Percentiles rank a stretch among this genome's conserved stretches.
phyloP scores from a whole-genome alignment of 2,888 invertebrate genomes.

The Mythimna albipuncta region DNA sequence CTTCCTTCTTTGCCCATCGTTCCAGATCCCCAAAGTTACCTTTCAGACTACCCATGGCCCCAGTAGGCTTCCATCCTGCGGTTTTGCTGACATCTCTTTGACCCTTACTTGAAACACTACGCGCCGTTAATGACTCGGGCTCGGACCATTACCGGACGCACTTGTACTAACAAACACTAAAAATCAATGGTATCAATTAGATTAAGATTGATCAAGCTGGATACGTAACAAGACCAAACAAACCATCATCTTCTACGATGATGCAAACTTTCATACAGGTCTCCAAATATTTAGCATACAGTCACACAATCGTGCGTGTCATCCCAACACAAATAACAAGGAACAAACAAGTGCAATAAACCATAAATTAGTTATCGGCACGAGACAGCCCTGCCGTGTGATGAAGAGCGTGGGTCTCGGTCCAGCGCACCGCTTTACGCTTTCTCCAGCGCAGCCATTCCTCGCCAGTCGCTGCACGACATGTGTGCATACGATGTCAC shows the following conservation, averaged over 20 bases:
- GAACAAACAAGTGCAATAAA: slow-evolving; percentile 22
- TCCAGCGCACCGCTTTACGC: slow-evolving; percentile 80
- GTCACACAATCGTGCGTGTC: slow-evolving; percentile 34
- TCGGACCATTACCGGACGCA: too few relatives aligned
- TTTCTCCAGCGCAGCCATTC: slow-evolving; percentile 80
- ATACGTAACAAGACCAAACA: background rate
- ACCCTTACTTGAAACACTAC: too few relatives aligned
- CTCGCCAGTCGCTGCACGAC: slow-evolving; percentile 67
- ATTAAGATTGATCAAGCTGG: background rate
- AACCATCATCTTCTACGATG: background rate
- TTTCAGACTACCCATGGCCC: too few relatives aligned
- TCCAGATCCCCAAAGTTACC: too few relatives aligned
- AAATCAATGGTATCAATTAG: too few relatives aligned
- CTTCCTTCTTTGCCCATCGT: too few relatives aligned
- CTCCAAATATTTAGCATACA: slow-evolving; percentile 24
- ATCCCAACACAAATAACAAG: slow-evolving; percentile 25
- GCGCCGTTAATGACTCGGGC: too few relatives aligned
- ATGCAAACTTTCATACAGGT: too few relatives aligned
- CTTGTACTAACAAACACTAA: too few relatives aligned
- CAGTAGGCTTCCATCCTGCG: too few relatives aligned
- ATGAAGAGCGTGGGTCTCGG: slow-evolving; percentile 74
- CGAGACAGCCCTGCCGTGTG: slow-evolving; percentile 67
- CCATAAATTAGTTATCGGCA: slow-evolving; percentile 26
- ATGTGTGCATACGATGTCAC: slow-evolving; percentile 60
- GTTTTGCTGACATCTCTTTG: too few relatives aligned